Evolutionary conservation across 2,797 vertebrate genomes (phyloP).

Genomic region (Ctenopoma kingsleyae): DNA sequence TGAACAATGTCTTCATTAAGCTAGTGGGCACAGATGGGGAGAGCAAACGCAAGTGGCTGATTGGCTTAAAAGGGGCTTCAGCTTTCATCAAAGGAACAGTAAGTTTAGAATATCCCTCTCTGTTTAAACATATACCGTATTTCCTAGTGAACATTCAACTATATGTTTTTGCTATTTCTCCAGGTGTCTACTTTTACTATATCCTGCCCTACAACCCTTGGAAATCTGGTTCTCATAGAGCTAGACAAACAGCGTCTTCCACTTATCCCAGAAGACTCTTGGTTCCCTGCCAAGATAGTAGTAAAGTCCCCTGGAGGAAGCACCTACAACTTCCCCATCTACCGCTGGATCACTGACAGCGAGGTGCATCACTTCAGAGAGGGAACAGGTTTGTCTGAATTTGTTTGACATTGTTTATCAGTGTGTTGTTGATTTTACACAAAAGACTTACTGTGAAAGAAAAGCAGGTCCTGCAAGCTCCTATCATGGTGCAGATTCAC

Average conservation of each 20-base stretch:
- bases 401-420: neutral
- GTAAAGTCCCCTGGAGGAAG: constrained; percentile 54
- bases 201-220: constrained; percentile 47
- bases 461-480: neutral
- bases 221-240: constrained; percentile 65
- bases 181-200: constrained; percentile 53
- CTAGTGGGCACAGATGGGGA: constrained; percentile 60
- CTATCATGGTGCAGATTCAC: neutral
- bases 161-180: neutral
- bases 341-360: constrained; percentile 59
- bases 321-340: constrained; percentile 59
- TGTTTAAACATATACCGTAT: neutral
- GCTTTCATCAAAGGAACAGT: constrained; percentile 35
- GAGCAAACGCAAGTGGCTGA: constrained; percentile 30
- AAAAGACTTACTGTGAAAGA: neutral
- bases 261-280: constrained; percentile 33
- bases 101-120: constrained; percentile 35
- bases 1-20: constrained; percentile 62
- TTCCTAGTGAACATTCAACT: neutral
- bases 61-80: rapidly evolving
- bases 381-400: constrained; percentile 59
- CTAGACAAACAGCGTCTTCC: constrained; percentile 48
- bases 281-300: constrained; percentile 62
- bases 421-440: neutral
- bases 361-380: constrained; percentile 63